Base-by-base conservation (phyloP, 2,113 vertebrate genomes). In the Noturus placidus region DNA sequence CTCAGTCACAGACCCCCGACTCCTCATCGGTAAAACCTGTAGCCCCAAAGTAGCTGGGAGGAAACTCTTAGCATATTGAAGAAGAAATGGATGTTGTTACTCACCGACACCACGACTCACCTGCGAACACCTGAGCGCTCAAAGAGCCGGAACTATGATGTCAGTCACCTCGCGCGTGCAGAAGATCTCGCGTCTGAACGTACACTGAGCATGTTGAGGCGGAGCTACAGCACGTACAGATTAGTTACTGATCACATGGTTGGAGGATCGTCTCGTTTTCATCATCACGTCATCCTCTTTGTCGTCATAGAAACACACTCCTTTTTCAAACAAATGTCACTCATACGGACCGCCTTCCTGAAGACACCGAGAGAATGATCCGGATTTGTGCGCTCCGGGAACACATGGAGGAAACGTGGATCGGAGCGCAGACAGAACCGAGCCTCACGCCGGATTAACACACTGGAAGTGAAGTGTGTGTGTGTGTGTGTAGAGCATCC, bases 1-100 rank as follows among this genome's bases (percentile, higher is more conserved):
- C 25, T 20, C 78, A 85, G 81, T 78, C 83, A 76, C 69, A 52
- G 67, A 84, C 77, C 87, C 76, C 76, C 33, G 69, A 80, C 82
- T 82, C 82, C 82, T 70, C 77, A 89, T 82, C 19, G 59, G 77
- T 50, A 59, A 87, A 42, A 46, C 84, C 67, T 87, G 85, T 38
- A 84, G 81, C 63, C 69, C 89, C 77, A 35, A 30, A 67, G 46
- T 80, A 78, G 85, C 67, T 15, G 50, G 50, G 65, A 35, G 54
- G 83, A 30, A 59, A 82, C 33, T 25, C 20, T 52, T 52, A 86
- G 82, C 63, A 8, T 42, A 57, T 42, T 30, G 56, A 83, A 65
- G 22, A 63, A 80, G 63, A 90, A 77, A 83, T 17, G 50, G 52
- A 70, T 87, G 78, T 33, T 87, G 38, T 83, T 61, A 82, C 77